Percentiles rank a stretch among this genome's conserved stretches.
Evolutionary conservation across 2,888 invertebrate species (phyloP).

Genomic region (Megamerina dolium): DNA sequence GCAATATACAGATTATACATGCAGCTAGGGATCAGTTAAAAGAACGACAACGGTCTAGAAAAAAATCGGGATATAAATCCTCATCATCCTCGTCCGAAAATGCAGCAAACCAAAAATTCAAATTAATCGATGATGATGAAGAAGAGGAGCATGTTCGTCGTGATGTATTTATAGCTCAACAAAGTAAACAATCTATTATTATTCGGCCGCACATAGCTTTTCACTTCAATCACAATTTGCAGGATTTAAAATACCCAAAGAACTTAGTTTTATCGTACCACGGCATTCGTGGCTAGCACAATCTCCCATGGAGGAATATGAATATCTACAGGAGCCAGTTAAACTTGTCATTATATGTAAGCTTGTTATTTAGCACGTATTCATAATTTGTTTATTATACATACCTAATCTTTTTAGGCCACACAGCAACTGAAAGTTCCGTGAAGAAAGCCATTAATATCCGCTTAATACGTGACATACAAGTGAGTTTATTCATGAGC

Average conservation of each 20-base stretch:
- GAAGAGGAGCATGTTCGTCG: constrained; percentile 30
- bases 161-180: constrained; percentile 34
- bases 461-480: constrained; percentile 50
- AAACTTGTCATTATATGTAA: constrained; percentile 52
- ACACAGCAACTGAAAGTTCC: constrained; percentile 52
- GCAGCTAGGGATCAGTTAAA: not conserved
- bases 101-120: too few relatives aligned
- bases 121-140: constrained; percentile 25
- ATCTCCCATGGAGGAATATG: constrained; percentile 43
- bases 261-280: constrained; percentile 36
- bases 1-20: constrained; percentile 45
- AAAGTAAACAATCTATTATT: constrained; percentile 30
- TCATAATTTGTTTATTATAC: not conserved
- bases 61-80: not conserved
- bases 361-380: constrained; percentile 18
- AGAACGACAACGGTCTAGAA: not conserved
- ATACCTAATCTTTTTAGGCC: constrained; percentile 37
- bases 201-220: too few relatives aligned
- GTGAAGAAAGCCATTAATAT: constrained; percentile 50
- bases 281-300: constrained; percentile 52
- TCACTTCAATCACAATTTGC: constrained; percentile 2
- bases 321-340: constrained; percentile 43
- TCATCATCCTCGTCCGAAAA: too few relatives aligned
- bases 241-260: constrained; percentile 36
- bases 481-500: constrained; percentile 31